Base-by-base conservation (phyloP, 2,888 invertebrate species). In the Drosophila robusta region DNA sequence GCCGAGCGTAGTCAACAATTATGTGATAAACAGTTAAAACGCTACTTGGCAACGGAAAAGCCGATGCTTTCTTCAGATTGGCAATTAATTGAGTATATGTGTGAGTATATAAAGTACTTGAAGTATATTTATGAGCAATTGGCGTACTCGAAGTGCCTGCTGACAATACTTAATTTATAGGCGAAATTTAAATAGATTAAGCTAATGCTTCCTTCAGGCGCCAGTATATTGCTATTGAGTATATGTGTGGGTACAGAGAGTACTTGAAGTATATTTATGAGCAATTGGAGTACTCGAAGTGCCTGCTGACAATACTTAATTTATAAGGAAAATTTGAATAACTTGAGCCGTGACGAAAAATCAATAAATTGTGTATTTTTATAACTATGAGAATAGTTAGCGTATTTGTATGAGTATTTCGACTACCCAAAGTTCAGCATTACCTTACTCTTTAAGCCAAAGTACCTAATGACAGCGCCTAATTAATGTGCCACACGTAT, bases 21-120 rank as follows among this genome's bases (percentile, higher is more conserved):
- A 38, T 38, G 36, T 29, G 56, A 41, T 51, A 51, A 51, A 57
- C 22, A 22, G 51, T 14, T 51, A 39, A 26, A 50, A 12, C 56
- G 56, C 34, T 56, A 24, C 36, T 9, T 26, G 4, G 16, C 12
- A 26, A 11, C 11, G 14, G 24, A 9, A 29, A 29, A 29, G 29
- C 22, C 36, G 47, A 36, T 38, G 38, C 38, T 38, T 22, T 22
- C 22, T 22, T 22, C 22, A 26, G n/a, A 18, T 8, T 18, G n/a
- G 26, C 2, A 22, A 22, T 22, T 26, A n/a, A 1, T 8, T n/a
- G 14, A 22, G 22, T 22, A 3, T 45, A 26, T 14, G 6, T 22
- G 22, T 12, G 22, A 42, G 12, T 39, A 16, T 38, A 14, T 5
- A 7, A n/a, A 49, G 49, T 24, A 22, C 14, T 24, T 49, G 8